These are phyloP conservation scores for Crax fasciolata DNA, from an alignment of 2,797 vertebrate genomes.

Conservation along the genomic window DNA sequence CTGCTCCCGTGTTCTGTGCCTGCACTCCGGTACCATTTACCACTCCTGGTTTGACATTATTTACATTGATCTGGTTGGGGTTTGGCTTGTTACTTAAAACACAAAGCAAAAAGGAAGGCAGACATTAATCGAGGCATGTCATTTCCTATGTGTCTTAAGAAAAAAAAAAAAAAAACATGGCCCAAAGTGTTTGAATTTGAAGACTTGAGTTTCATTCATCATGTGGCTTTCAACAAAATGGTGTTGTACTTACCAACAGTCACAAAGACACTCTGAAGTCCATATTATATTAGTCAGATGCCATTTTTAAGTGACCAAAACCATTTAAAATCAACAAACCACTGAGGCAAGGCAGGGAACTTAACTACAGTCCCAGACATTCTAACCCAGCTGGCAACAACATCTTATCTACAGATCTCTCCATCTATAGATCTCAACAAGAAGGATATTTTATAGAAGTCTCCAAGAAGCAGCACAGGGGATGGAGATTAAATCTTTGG, in stretches of 20 bases:
- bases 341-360: background rate
- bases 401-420: background rate
- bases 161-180: background rate
- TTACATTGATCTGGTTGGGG: constrained; percentile 95
- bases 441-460: background rate
- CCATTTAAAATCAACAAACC: background rate
- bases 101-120: constrained; percentile 55
- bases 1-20: constrained; percentile 87
- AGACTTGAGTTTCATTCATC: background rate
- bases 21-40: constrained; percentile 90
- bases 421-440: background rate
- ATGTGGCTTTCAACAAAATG: background rate
- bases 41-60: constrained; percentile 91
- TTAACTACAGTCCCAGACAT: background rate
- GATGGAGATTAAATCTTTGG: background rate
- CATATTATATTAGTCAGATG: background rate
- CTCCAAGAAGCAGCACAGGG: background rate
- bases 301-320: background rate
- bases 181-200: background rate
- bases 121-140: background rate
- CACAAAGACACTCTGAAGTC: background rate
- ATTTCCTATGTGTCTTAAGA: background rate
- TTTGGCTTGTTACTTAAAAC: constrained; percentile 95
- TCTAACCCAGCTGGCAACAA: background rate
- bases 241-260: background rate